phyloP scores from a whole-genome alignment of 2,113 vertebrate species.

The Plotosus lineatus region DNA sequence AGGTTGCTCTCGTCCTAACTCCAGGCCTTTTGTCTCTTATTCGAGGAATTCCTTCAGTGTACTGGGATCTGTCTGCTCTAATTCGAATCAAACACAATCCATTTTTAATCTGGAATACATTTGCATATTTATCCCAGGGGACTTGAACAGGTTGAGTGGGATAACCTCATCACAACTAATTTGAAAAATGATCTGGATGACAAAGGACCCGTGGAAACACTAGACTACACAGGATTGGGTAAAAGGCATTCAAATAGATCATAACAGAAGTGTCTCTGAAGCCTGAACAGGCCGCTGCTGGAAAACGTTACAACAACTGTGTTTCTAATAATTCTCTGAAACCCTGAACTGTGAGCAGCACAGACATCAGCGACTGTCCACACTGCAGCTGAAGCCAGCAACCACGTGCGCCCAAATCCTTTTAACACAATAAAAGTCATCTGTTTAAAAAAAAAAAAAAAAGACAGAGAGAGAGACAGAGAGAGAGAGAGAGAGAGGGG shows the following conservation, averaged over 20 bases:
- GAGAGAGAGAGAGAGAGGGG: background rate
- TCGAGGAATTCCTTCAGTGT: no score
- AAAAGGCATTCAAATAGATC: background rate
- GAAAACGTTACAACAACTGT: background rate
- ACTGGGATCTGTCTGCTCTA: background rate
- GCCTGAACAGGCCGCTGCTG: background rate
- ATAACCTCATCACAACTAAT: background rate
- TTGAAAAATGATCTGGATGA: background rate
- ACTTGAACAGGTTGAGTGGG: background rate
- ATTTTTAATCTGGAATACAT: background rate
- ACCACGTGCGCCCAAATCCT: background rate
- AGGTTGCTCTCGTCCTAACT: no score
- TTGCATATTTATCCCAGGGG: background rate
- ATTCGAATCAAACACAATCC: background rate
- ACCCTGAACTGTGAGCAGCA: background rate
- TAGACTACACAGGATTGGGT: background rate
- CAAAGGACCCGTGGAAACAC: no score
- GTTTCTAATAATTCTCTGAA: background rate
- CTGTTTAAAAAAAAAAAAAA: background rate
- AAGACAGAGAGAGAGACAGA: background rate
- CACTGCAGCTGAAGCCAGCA: slow-evolving; percentile 20
- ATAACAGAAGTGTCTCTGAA: background rate
- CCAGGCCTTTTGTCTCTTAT: no score
- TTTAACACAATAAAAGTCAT: slow-evolving; percentile 46
- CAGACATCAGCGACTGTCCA: background rate